Evolutionary conservation across 53 echinoderm and acorn worm species (phyloP), one percentile per base, ranked within the genome.

Genomic region (Holothuria leucospilota): DNA sequence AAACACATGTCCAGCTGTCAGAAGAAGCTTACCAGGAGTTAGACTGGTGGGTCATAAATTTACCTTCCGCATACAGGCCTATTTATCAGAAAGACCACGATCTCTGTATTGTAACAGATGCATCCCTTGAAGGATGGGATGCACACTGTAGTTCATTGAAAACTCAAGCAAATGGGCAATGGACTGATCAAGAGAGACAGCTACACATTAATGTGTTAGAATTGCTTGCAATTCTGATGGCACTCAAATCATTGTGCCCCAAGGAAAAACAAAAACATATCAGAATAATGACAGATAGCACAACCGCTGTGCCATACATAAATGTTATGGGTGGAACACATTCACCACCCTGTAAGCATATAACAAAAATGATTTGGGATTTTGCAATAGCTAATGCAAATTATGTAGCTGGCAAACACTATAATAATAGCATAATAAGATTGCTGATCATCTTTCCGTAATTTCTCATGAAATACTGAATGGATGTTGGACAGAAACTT

Each of bases 21-120:
- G 80, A 56, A 21, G 27, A 25, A 16, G 79, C 79, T 51, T 0
- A 52, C 10, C 9, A n/a, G 8, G 79, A 78, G 24, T 46, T 78
- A 52, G 18, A 53, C 52, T 80, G 80, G 80, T 80, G 80, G 80
- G 26, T 59, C 20, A 21, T 27, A 12, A 53, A 79, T 12, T 11
- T 79, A 30, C 79, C n/a, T 26, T 1, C 23, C 20, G 58, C 79
- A 8, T 12, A 26, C 59, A 59, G 27, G 8, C 79, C 79, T 21
- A 49, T 79, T n/a, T 59, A 79, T 42, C 23, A 53, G 2, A 11
- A 79, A 28, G 23, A 49, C 13, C 79, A 53, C 39, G 58, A 79
- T 52, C 30, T 51, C 79, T 9, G 10, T 13, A 52, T 79, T 16
- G 79, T 51, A 49, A 79, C 79, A 8, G 79, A 79, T 21, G 79